These are phyloP conservation scores for Cryptocheilus praepositus DNA, from an alignment of 2,888 invertebrate species.

Conservation along the genomic window DNA sequence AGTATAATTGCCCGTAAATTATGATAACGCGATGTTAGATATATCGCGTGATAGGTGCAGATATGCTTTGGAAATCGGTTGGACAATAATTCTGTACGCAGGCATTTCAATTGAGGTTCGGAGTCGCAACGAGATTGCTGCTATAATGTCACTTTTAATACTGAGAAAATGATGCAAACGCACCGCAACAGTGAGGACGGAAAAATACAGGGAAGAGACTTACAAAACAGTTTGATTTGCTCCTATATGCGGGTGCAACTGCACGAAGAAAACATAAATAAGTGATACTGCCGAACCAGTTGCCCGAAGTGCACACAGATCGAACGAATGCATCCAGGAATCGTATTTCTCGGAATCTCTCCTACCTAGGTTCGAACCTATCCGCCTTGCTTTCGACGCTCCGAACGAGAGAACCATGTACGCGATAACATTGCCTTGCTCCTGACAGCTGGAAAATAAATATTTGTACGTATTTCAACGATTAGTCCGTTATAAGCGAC, in stretches of 20 bases:
- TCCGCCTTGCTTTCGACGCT: slow-evolving; percentile 40
- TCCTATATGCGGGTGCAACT: slow-evolving; percentile 34
- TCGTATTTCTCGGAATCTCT: slow-evolving; percentile 57
- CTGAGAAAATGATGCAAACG: too few species aligned
- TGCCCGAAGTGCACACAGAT: slow-evolving; percentile 22
- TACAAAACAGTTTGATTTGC: slow-evolving; percentile 49
- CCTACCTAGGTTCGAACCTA: slow-evolving; percentile 38
- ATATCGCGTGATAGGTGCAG: background rate
- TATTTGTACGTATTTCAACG: slow-evolving; percentile 67
- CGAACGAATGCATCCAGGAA: slow-evolving; percentile 45
- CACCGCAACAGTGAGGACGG: background rate
- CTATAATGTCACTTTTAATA: too few species aligned
- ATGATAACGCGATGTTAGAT: background rate
- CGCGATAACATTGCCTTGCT: slow-evolving; percentile 48
- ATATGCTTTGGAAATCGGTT: too few species aligned
- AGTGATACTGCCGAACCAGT: slow-evolving; percentile 33
- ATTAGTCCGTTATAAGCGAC: slow-evolving; percentile 60
- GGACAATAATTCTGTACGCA: too few species aligned
- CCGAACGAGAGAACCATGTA: slow-evolving; percentile 21
- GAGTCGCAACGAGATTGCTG: too few species aligned
- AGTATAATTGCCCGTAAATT: background rate
- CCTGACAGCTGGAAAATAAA: slow-evolving; percentile 64
- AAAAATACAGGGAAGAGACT: background rate
- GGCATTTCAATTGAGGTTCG: too few species aligned
- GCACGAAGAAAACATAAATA: slow-evolving; percentile 57